Conservation (phyloP, 2,888 invertebrate genomes). For the Xiphydria camelus region DNA sequence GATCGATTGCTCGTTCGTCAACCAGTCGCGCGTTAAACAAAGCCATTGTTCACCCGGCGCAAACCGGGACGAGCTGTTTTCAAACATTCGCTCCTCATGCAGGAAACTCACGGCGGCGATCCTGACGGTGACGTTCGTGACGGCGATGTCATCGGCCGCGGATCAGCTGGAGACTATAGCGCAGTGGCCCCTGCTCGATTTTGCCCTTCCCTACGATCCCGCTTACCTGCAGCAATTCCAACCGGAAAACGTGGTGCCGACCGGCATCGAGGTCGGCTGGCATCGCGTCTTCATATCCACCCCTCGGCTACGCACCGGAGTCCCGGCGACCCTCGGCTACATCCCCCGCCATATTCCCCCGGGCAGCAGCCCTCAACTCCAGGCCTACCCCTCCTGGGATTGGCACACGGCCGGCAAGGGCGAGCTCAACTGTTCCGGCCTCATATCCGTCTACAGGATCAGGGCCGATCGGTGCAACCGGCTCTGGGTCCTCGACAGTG, state of each 20-base stretch:
- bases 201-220: slow-evolving; percentile 53
- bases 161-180: slow-evolving; percentile 53
- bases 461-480: slow-evolving; percentile 80
- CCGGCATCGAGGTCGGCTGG: slow-evolving; percentile 74
- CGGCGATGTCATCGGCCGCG: slow-evolving; percentile 26
- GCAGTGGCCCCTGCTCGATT: slow-evolving; percentile 57
- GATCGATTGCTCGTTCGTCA: no score
- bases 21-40: no score
- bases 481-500: slow-evolving; percentile 81
- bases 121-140: not conserved
- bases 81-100: no score
- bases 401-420: slow-evolving; percentile 74
- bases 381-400: slow-evolving; percentile 78
- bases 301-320: slow-evolving; percentile 74
- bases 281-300: slow-evolving; percentile 76
- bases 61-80: no score
- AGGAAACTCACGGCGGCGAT: not conserved
- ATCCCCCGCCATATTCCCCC: slow-evolving; percentile 68
- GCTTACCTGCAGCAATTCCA: slow-evolving; percentile 59
- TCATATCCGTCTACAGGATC: slow-evolving; percentile 79
- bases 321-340: slow-evolving; percentile 74
- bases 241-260: slow-evolving; percentile 76
- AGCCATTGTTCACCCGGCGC: no score
- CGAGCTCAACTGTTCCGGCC: slow-evolving; percentile 73
- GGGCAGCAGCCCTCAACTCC: slow-evolving; percentile 71